Evolutionary conservation across 2,888 invertebrate genomes (phyloP).

Genomic region (Dione juno): DNA sequence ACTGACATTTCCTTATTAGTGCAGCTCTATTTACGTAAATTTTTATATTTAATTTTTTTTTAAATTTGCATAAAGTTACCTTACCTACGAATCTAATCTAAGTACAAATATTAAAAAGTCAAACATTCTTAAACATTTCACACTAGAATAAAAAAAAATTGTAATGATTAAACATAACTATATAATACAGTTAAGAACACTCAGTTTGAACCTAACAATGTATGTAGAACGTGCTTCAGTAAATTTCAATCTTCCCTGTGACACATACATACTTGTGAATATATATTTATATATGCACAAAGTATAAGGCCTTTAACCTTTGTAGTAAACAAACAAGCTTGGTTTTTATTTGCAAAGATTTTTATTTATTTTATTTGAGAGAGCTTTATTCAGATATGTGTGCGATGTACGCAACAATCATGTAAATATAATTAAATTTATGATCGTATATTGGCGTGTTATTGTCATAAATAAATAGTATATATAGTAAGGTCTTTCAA

Average conservation of each 20-base stretch:
- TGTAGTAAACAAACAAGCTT: conserved; percentile 30
- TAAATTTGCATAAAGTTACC: not conserved
- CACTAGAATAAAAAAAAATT: not conserved
- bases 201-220: not conserved
- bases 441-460: not conserved
- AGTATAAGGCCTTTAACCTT: conserved; percentile 39
- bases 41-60: not conserved
- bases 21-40: not conserved
- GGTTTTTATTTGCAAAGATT: conserved; percentile 23
- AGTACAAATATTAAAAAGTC: not conserved
- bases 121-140: not conserved
- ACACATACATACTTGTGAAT: not conserved
- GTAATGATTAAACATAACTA: not conserved
- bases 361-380: conserved; percentile 17
- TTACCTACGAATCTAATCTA: not conserved
- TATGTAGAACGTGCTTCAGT: not conserved
- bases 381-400: conserved; percentile 19
- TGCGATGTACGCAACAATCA: not conserved
- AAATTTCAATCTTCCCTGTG: conserved; percentile 1
- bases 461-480: not conserved
- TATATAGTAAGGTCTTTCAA: not conserved
- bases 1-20: not conserved
- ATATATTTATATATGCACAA: conserved; percentile 1
- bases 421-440: not conserved
- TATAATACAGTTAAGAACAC: not conserved